Evolutionary conservation across 2,113 vertebrate genomes (phyloP).

Genomic region (Illadopsis cleaveri): DNA sequence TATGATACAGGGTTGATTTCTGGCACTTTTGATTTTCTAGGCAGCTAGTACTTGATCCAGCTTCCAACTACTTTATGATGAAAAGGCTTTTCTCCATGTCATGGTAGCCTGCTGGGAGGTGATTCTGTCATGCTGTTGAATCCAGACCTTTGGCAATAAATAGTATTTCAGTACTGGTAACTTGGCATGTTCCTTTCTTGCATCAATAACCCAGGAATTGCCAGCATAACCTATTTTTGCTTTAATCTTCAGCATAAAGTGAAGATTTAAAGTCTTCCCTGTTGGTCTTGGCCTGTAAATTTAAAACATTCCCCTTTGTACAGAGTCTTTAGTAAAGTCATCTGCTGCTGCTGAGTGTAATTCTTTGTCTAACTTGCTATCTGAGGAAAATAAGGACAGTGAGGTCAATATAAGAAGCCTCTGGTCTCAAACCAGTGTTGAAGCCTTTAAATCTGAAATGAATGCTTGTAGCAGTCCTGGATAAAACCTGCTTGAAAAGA

Average conservation of each 20-base stretch:
- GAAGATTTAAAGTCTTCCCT: background rate
- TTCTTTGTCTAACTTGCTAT: background rate
- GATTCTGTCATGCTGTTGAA: background rate
- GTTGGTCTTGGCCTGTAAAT: background rate
- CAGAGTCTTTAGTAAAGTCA: background rate
- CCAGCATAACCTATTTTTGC: background rate
- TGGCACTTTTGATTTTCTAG: background rate
- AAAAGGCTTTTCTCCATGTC: background rate
- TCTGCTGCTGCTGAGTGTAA: background rate
- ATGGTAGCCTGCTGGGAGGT: background rate
- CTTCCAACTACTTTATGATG: background rate
- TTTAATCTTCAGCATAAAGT: background rate
- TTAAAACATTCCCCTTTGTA: background rate
- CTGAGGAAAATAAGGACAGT: background rate
- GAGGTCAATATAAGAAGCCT: background rate
- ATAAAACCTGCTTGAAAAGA: background rate
- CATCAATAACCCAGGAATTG: background rate
- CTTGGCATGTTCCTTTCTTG: background rate
- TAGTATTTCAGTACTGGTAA: background rate
- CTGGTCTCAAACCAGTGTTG: background rate
- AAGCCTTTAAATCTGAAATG: background rate
- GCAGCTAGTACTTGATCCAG: background rate
- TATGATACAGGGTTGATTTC: background rate
- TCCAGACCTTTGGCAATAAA: background rate
- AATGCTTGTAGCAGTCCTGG: background rate